Conservation (phyloP, 2,888 invertebrate species). For the Cheilosia urbana region DNA sequence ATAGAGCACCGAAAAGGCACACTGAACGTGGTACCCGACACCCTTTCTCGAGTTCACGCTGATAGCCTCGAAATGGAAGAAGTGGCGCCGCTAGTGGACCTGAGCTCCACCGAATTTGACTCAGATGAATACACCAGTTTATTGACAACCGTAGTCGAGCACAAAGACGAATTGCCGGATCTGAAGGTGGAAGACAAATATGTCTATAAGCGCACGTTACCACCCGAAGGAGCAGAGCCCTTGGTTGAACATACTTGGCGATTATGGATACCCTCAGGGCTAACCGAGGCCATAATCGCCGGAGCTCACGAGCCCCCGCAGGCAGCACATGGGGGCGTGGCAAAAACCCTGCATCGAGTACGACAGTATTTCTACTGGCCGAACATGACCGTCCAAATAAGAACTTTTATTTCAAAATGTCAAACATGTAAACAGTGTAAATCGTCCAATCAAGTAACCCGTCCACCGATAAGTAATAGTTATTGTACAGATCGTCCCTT, state of each 20-base stretch:
- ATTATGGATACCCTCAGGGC: constrained; percentile 34
- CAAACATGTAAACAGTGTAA: constrained; percentile 2
- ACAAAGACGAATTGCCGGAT: constrained; percentile 4
- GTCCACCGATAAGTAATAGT: neutral
- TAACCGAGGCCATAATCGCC: constrained; percentile 15
- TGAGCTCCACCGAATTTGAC: too few relatives aligned
- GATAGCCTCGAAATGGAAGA: constrained; percentile 1
- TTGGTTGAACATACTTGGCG: constrained; percentile 15
- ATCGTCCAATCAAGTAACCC: neutral
- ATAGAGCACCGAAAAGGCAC: constrained; percentile 77
- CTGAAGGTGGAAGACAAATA: constrained; percentile 3
- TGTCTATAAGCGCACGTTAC: constrained; percentile 6
- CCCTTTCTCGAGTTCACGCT: neutral
- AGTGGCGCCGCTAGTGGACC: constrained; percentile 8
- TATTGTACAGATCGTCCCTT: neutral
- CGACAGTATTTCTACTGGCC: too few relatives aligned
- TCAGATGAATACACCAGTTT: neutral
- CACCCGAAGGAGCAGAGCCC: neutral
- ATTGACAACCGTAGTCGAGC: neutral
- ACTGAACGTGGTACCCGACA: constrained; percentile 8
- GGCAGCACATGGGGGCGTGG: constrained; percentile 4
- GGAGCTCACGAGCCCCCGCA: constrained; percentile 33
- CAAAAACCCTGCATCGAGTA: constrained; percentile 27
- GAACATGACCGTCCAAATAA: too few relatives aligned
- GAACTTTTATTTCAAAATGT: neutral